These are phyloP conservation scores for Micromussa lordhowensis DNA, from an alignment of 92 coral and sea anemone species.

Conservation along the genomic window DNA sequence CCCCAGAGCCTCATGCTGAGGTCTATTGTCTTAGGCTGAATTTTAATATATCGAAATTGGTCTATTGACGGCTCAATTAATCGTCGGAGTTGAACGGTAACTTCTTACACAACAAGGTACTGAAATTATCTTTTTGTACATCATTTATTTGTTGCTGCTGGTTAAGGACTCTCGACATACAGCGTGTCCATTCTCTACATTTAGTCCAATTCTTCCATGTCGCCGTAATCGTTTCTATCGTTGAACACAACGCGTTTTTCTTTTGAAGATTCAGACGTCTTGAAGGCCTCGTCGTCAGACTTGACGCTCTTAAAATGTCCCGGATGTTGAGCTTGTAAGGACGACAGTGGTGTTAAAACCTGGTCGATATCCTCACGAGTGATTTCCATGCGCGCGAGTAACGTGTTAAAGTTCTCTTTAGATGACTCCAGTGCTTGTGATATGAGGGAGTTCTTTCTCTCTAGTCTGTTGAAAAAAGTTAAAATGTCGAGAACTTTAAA, in stretches of 20 bases:
- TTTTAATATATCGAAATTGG: too few relatives aligned
- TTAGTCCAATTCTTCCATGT: conserved; percentile 68
- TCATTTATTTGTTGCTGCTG: not conserved
- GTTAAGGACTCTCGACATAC: not conserved
- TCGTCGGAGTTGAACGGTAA: not conserved
- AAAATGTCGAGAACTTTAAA: not conserved
- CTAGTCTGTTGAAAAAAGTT: conserved; percentile 2
- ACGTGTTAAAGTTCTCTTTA: not conserved
- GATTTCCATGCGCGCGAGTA: conserved; percentile 19
- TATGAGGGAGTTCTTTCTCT: conserved; percentile 15
- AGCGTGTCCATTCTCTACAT: not conserved
- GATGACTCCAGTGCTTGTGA: conserved; percentile 29
- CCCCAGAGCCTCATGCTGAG: too few relatives aligned
- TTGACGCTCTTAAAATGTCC: not conserved
- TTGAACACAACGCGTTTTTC: not conserved
- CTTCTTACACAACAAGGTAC: not conserved
- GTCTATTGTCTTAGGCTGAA: too few relatives aligned
- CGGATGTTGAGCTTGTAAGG: not conserved
- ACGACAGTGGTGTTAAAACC: conserved; percentile 10
- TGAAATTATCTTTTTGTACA: not conserved
- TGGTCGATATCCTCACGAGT: conserved; percentile 18
- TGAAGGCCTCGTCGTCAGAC: not conserved
- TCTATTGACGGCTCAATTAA: not conserved
- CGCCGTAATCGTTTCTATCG: conserved; percentile 38
- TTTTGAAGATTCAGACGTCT: not conserved